phyloP scores from a whole-genome alignment of 2,888 invertebrate genomes.

The Antitype chi region DNA sequence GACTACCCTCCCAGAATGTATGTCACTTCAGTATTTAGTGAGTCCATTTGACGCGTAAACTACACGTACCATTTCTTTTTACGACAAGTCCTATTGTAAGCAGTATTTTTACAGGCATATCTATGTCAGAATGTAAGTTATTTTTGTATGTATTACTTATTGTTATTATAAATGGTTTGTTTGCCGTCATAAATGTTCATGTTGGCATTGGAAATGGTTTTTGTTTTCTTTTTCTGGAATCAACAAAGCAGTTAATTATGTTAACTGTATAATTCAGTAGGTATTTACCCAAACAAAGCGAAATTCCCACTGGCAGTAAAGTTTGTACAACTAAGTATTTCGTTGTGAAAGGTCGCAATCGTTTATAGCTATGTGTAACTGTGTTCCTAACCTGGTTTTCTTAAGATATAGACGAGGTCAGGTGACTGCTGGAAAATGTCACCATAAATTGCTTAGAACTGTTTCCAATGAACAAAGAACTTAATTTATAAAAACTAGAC shows the following conservation, averaged over 20 bases:
- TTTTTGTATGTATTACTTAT: slow-evolving; percentile 26
- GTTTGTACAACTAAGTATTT: slow-evolving; percentile 7
- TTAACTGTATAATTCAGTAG: slow-evolving; percentile 22
- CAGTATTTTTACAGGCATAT: slow-evolving; percentile 20
- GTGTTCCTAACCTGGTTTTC: slow-evolving; percentile 28
- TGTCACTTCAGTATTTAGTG: slow-evolving; percentile 52
- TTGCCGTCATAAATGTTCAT: slow-evolving; percentile 37
- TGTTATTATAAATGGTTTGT: slow-evolving; percentile 36
- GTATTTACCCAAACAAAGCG: slow-evolving; percentile 13
- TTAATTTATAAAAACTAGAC: neutral
- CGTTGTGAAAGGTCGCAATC: slow-evolving; percentile 11
- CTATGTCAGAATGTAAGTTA: slow-evolving; percentile 25
- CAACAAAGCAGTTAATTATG: slow-evolving; percentile 24
- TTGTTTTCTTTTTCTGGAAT: slow-evolving; percentile 26
- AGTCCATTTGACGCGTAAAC: slow-evolving; percentile 46
- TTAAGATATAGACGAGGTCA: slow-evolving; percentile 30
- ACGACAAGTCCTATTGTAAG: slow-evolving; percentile 37
- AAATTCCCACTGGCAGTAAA: slow-evolving; percentile 2
- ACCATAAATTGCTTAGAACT: slow-evolving; percentile 9
- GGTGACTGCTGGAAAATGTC: slow-evolving; percentile 26
- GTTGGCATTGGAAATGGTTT: slow-evolving; percentile 6
- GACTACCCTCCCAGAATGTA: slow-evolving; percentile 31
- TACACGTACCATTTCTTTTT: slow-evolving; percentile 51
- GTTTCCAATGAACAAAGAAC: slow-evolving; percentile 17
- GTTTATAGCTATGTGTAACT: slow-evolving; percentile 19